Percentiles rank a stretch among this genome's conserved stretches.
phyloP scores from a whole-genome alignment of 2,113 vertebrate species.

The Martes martes region DNA sequence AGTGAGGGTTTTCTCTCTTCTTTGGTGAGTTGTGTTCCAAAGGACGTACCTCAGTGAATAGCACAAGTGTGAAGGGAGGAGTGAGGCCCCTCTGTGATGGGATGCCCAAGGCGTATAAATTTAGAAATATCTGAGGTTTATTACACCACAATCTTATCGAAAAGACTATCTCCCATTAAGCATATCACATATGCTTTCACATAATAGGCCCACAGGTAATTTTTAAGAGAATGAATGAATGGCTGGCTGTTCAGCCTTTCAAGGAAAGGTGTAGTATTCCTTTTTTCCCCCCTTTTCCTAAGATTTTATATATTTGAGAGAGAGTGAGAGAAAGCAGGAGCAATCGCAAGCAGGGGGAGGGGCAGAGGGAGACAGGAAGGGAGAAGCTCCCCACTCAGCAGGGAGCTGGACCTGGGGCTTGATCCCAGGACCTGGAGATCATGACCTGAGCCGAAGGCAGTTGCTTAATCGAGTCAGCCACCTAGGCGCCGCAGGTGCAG shows the following conservation, averaged over 20 bases:
- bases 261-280: neutral
- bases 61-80: neutral
- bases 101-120: neutral
- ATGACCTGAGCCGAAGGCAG: neutral
- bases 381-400: neutral
- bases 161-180: neutral
- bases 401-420: neutral
- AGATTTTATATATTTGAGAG: neutral
- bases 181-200: neutral
- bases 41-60: neutral
- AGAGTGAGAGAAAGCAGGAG: neutral
- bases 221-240: neutral
- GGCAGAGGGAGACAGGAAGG: neutral
- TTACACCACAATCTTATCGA: neutral
- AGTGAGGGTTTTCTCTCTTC: neutral
- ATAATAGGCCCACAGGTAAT: neutral
- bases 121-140: neutral
- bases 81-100: neutral
- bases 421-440: neutral
- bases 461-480: neutral
- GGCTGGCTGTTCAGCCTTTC: accelerated
- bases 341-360: neutral
- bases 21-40: neutral
- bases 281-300: neutral
- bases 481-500: neutral